phyloP scores from a whole-genome alignment of 2,797 vertebrate species.

The Potorous gilbertii region DNA sequence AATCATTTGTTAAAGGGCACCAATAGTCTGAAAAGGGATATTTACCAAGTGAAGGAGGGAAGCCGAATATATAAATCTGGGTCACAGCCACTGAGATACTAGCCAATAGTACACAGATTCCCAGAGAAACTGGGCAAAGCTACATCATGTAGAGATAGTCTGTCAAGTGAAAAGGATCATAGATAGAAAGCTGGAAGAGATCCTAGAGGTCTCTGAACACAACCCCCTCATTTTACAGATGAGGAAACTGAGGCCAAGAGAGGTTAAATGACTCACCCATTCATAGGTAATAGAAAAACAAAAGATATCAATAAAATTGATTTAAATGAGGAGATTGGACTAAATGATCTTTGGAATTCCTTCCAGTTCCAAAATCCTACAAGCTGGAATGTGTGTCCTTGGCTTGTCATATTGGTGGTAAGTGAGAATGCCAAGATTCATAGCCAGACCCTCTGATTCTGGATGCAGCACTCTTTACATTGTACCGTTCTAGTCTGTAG shows the following conservation, averaged over 20 bases:
- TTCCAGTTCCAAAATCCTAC: background rate
- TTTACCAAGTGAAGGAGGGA: background rate
- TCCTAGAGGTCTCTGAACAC: background rate
- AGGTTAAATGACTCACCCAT: background rate
- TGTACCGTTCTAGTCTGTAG: background rate
- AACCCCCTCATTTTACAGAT: background rate
- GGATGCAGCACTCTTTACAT: background rate
- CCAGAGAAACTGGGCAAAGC: background rate
- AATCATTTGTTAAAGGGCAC: background rate
- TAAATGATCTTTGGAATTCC: background rate
- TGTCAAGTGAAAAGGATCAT: background rate
- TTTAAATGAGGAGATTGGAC: background rate
- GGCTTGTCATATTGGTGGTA: background rate
- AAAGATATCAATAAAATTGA: background rate
- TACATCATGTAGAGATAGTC: background rate
- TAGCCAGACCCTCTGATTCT: background rate
- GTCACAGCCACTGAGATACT: background rate
- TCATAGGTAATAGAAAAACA: background rate
- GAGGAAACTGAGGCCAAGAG: background rate
- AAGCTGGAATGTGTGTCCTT: background rate
- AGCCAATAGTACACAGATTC: background rate
- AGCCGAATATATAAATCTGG: background rate
- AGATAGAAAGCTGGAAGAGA: background rate
- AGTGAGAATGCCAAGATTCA: background rate
- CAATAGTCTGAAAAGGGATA: conserved; percentile 17